Evolutionary conservation across 1,140 invertebrate genomes (phyloP), one percentile per base, ranked within the genome.

Genomic region (Thaumetopoea pityocampa): DNA sequence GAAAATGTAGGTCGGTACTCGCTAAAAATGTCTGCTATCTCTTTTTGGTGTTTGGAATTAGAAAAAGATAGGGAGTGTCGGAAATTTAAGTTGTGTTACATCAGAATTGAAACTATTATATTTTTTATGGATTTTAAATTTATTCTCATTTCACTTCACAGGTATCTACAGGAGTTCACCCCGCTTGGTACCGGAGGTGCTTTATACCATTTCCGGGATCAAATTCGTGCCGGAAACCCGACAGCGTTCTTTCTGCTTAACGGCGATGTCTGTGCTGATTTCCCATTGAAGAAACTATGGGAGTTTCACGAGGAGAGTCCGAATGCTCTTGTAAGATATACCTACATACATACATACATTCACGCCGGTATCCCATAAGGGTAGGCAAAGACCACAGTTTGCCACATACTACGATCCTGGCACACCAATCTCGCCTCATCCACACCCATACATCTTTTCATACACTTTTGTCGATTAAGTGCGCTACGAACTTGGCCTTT

Each of bases 231-330:
- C 12, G 96, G 96, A 15, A 93, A 92, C 72, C 96, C 97, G 0
- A 89, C 94, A 27, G 92, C 91, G 4, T 98, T 99, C 80, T 98
- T 99, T 73, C 89, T 99, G 0, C 90, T 99, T 54, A 99, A 99
- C 83, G 97, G 97, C 2, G 98, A 99, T 87, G 96, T 99, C 2
- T 99, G 98, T 77, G 95, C 96, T 4, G 96, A 99, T 77, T 98
- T 99, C 84, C 96, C 96, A 4, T 85, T 99, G 5, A 85, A 89
- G 40, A 92, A 97, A 56, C 91, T 99, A 73, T 87, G 97, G 29
- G 84, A 92, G 7, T 97, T 96, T 78, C 96, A 99, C 71, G 89
- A 88, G 36, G 76, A 80, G 33, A 82, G 67, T 16, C 44, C 72
- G 11, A 73, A 76, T 58, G 83, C 87, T 5, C 47, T 88, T 51